Conservation (phyloP, 1,140 invertebrate species). For the Pogonognathellus flavescens region DNA sequence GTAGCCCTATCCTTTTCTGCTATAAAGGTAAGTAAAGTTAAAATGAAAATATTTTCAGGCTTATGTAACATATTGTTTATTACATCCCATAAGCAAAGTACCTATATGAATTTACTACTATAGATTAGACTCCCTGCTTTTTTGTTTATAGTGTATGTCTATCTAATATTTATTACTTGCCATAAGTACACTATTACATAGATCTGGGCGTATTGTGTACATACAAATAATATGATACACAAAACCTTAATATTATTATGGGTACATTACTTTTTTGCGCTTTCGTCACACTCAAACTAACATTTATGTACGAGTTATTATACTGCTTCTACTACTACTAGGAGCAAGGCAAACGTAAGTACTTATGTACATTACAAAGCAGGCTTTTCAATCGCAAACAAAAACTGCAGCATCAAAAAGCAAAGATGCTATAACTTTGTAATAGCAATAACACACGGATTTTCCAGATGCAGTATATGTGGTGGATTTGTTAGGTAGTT, state of each 20-base stretch:
- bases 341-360: too few relatives aligned
- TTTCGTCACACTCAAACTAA: constrained; percentile 24
- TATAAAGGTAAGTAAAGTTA: too few relatives aligned
- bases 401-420: constrained; percentile 1
- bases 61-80: too few relatives aligned
- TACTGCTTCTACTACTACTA: background rate
- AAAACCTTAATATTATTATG: too few relatives aligned
- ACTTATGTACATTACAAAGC: background rate
- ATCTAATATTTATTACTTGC: too few relatives aligned
- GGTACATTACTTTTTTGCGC: background rate
- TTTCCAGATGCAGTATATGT: background rate
- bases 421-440: constrained; percentile 24
- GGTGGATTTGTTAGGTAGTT: background rate
- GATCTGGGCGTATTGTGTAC: background rate
- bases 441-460: background rate
- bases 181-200: too few relatives aligned
- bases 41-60: too few relatives aligned
- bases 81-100: too few relatives aligned
- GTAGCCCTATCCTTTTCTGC: too few relatives aligned
- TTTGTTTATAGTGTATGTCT: too few relatives aligned
- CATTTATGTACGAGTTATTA: background rate
- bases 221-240: constrained; percentile 2
- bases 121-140: too few relatives aligned
- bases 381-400: constrained; percentile 4
- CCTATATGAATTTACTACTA: too few relatives aligned